These are phyloP conservation scores for Tringa solitaria DNA, from an alignment of 2,113 vertebrate genomes.

Conservation along the genomic window DNA sequence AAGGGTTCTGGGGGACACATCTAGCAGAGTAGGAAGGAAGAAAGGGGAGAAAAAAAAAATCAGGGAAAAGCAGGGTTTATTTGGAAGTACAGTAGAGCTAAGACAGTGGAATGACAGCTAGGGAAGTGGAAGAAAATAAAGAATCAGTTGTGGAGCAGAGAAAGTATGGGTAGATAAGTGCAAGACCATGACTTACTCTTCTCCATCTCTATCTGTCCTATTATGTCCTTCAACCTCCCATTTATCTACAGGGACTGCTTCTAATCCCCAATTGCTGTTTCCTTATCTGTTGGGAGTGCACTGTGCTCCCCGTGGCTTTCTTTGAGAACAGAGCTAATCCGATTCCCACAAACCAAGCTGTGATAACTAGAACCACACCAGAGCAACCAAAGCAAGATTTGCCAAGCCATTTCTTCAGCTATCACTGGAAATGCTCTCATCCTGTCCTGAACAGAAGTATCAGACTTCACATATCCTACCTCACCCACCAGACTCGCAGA, in stretches of 20 bases:
- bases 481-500: not conserved
- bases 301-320: not conserved
- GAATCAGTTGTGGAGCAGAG: not conserved
- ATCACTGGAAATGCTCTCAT: not conserved
- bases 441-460: not conserved
- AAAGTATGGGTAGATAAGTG: not conserved
- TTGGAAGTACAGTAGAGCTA: not conserved
- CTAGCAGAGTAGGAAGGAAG: not conserved
- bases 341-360: conserved; percentile 27
- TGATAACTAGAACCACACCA: conserved; percentile 29
- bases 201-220: not conserved
- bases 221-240: not conserved
- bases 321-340: not conserved
- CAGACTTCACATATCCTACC: not conserved
- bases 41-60: not conserved
- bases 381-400: not conserved
- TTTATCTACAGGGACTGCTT: not conserved
- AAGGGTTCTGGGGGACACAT: not conserved
- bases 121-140: not conserved
- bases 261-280: not conserved
- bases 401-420: not conserved
- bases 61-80: not conserved
- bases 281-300: not conserved
- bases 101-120: not conserved
- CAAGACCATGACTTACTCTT: not conserved